These are phyloP conservation scores for Forbesichthys agassizii DNA, from an alignment of 2,113 vertebrate genomes.

Conservation along the genomic window DNA sequence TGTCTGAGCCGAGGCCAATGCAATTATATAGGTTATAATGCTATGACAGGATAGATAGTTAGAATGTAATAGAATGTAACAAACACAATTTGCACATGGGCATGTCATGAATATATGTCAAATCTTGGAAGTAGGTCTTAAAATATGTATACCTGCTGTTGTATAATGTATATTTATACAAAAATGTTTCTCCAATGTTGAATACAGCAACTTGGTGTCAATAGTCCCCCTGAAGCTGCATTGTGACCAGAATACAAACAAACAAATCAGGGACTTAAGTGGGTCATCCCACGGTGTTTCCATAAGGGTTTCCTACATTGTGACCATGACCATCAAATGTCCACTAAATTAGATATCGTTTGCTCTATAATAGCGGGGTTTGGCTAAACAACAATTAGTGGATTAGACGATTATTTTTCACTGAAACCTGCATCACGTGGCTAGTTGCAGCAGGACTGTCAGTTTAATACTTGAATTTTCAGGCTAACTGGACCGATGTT, in stretches of 20 bases:
- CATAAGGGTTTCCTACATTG: slow-evolving; percentile 49
- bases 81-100: too few species aligned
- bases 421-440: not conserved
- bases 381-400: too few species aligned
- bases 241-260: slow-evolving; percentile 62
- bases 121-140: too few species aligned
- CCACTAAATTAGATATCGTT: not conserved
- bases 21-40: too few species aligned
- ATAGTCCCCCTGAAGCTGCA: slow-evolving; percentile 22
- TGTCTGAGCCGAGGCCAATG: too few species aligned
- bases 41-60: too few species aligned
- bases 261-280: slow-evolving; percentile 63
- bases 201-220: slow-evolving; percentile 9
- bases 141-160: too few species aligned
- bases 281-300: slow-evolving; percentile 59
- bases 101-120: too few species aligned
- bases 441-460: slow-evolving; percentile 24
- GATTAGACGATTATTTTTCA: not conserved
- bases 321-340: slow-evolving; percentile 12
- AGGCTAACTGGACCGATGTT: slow-evolving; percentile 11
- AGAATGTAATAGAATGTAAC: too few species aligned
- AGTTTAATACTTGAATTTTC: slow-evolving; percentile 24
- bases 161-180: too few species aligned
- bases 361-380: too few species aligned
- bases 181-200: not conserved